phyloP scores from a whole-genome alignment of 2,888 invertebrate genomes.

The Cheilosia urbana region DNA sequence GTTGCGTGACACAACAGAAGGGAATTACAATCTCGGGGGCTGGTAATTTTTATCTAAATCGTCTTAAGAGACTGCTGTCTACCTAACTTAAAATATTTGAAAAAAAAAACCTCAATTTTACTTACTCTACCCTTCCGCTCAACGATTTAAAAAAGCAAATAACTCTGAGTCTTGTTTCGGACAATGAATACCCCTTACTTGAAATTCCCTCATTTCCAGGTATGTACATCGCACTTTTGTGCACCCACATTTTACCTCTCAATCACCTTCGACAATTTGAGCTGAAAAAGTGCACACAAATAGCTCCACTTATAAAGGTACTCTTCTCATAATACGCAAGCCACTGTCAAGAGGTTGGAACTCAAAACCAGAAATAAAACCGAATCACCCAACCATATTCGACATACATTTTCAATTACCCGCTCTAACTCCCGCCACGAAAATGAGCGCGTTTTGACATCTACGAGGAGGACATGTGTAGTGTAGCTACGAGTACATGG shows the following conservation, averaged over 20 bases:
- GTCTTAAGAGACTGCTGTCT: fast-evolving
- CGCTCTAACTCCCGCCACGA: conserved; percentile 1
- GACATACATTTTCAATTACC: conserved; percentile 36
- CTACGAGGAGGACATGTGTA: not conserved
- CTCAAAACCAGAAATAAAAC: not conserved
- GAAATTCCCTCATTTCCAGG: too few species aligned
- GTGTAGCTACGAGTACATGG: not conserved
- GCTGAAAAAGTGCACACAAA: not conserved
- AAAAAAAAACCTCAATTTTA: too few species aligned
- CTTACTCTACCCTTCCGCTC: too few species aligned
- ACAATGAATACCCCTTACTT: too few species aligned
- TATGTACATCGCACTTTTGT: too few species aligned
- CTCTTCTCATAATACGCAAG: not conserved
- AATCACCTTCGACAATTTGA: not conserved
- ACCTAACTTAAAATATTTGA: too few species aligned
- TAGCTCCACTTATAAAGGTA: not conserved
- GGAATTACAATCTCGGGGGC: too few species aligned
- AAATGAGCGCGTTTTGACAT: conserved; percentile 35
- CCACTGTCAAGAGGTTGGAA: not conserved
- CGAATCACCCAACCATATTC: conserved; percentile 7
- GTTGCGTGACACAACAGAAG: too few species aligned
- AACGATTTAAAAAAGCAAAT: too few species aligned
- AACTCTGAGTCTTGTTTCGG: too few species aligned
- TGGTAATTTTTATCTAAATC: too few species aligned
- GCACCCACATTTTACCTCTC: too few species aligned